Evolutionary conservation across 2,797 vertebrate species (phyloP).

Genomic region (Acridotheres tristis): DNA sequence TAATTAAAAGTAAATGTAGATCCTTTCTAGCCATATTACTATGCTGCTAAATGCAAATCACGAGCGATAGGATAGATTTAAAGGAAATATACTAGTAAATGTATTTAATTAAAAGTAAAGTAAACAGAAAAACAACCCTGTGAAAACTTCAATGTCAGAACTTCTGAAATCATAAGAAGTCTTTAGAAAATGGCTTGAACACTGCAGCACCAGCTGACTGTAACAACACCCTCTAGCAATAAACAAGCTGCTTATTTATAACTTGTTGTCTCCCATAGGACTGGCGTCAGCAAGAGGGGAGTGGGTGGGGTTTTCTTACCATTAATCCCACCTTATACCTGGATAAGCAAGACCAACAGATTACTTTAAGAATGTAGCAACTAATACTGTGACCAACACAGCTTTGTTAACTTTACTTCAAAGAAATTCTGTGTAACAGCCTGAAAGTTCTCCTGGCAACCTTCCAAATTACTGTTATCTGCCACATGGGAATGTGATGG

Average conservation of each 20-base stretch:
- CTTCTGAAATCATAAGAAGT: neutral
- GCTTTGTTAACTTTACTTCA: neutral
- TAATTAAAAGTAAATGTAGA: neutral
- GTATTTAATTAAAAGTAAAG: neutral
- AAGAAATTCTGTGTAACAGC: neutral
- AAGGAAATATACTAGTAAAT: neutral
- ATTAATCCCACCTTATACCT: neutral
- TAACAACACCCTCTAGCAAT: neutral
- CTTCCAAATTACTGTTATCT: neutral
- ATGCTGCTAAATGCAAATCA: neutral
- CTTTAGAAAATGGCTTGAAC: neutral
- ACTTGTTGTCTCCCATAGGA: neutral
- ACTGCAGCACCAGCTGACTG: neutral
- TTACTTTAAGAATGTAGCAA: neutral
- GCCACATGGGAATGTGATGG: neutral
- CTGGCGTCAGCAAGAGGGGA: neutral
- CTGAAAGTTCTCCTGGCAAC: neutral
- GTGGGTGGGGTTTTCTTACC: neutral
- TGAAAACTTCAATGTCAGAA: neutral
- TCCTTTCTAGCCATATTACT: neutral
- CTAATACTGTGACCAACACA: neutral
- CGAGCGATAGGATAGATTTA: fast-evolving
- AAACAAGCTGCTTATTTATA: conserved; percentile 22
- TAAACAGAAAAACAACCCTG: neutral
- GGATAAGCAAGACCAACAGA: neutral